Evolutionary conservation across 2,113 vertebrate genomes (phyloP).

Genomic region (Australoheros scitulus): DNA sequence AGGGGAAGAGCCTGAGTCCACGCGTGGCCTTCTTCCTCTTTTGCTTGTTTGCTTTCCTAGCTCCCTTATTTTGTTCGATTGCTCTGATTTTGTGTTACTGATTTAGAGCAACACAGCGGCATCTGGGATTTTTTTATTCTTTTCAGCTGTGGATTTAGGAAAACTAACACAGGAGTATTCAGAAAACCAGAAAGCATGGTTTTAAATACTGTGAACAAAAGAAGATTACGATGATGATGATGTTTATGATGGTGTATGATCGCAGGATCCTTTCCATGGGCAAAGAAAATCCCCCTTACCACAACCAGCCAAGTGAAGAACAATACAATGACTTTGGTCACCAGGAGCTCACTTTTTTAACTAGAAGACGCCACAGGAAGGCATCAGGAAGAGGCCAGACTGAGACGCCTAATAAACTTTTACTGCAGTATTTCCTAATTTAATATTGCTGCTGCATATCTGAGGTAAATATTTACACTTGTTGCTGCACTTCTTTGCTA

Average conservation of each 20-base stretch:
- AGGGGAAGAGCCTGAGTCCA: neutral
- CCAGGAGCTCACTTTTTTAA: too few relatives aligned
- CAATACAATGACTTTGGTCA: neutral
- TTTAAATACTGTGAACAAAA: neutral
- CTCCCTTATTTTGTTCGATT: too few relatives aligned
- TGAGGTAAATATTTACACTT: neutral
- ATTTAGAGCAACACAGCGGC: too few relatives aligned
- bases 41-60: neutral
- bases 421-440: neutral
- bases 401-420: neutral
- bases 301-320: too few relatives aligned
- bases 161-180: neutral
- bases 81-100: too few relatives aligned
- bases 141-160: neutral
- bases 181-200: neutral
- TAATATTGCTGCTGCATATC: neutral
- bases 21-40: neutral
- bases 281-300: neutral
- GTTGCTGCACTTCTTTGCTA: neutral
- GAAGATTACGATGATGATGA: neutral
- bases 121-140: neutral
- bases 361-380: rapidly evolving
- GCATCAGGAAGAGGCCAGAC: neutral
- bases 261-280: neutral
- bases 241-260: neutral